Evolutionary conservation across 2,888 invertebrate genomes (phyloP), one percentile per base, ranked within the genome.

Genomic region (Hypomecis atomaria): DNA sequence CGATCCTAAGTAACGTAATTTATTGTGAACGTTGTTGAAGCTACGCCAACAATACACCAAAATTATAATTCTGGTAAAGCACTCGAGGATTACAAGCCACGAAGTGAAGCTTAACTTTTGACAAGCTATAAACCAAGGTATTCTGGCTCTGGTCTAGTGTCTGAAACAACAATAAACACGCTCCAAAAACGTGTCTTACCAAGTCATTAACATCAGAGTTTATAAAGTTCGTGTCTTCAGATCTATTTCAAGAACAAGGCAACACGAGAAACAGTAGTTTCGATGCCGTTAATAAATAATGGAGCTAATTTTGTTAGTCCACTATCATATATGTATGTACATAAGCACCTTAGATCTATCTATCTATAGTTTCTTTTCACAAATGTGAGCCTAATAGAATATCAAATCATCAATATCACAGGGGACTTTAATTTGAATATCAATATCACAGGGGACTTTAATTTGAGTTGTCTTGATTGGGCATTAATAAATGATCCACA

Each of bases 171-270:
- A 57, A 47, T 57, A 47, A 45, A 52, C 57, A 57, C 57, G 45
- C 50, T 45, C 34, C 52, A 52, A 57, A 57, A 62, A 34, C 60
- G 48, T 54, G 54, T 45, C 33, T 37, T 45, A 55, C 43, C 37
- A 49, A 50, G 45, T 47, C 40, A 57, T 56, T 62, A 62, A 9
- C 45, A 62, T 34, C 23, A 23, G 45, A 62, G 42, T 62, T 57
- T 47, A 52, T 62, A 47, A 40, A 62, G 40, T 47, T 57, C 45
- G 38, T 50, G 40, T 49, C 34, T 49, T 47, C 23, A 6, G n/a
- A 33, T 55, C 38, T 61, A 50, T 57, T 57, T 57, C 38, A 50
- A 62, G 56, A 62, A 62, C 62, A 52, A 57, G 52, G 45, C 34
- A 50, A 57, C 38, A 9, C 42, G 47, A 47, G 43, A 11, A 43